phyloP scores from a whole-genome alignment of 2,113 vertebrate genomes.

The Xyliphius kryptos region DNA sequence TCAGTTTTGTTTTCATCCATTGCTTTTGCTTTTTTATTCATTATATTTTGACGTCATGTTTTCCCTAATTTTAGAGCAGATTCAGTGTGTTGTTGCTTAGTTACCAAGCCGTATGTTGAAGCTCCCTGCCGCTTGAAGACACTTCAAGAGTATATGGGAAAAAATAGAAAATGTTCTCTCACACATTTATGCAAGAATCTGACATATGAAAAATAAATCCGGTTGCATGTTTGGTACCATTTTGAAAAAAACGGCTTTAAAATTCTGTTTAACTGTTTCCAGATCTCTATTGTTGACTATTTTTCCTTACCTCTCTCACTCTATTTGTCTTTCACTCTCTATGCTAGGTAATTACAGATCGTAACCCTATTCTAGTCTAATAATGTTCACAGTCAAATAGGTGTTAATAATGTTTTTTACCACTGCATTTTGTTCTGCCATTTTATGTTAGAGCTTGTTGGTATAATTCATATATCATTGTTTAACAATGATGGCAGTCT shows the following conservation, averaged over 20 bases:
- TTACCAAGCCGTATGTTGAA: conserved; percentile 43
- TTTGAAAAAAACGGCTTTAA: background rate
- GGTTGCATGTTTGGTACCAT: conserved; percentile 8
- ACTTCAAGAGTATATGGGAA: conserved; percentile 33
- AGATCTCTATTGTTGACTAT: background rate
- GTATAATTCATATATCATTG: too few species aligned
- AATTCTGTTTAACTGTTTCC: background rate
- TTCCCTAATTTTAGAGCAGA: conserved; percentile 50
- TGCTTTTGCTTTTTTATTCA: conserved; percentile 27
- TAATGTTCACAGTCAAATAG: conserved; percentile 34
- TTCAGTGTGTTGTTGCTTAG: conserved; percentile 45
- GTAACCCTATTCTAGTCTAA: conserved; percentile 27
- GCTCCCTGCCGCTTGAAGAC: conserved; percentile 42
- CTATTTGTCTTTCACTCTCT: background rate
- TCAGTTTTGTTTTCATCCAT: conserved; percentile 5
- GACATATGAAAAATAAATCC: conserved; percentile 8
- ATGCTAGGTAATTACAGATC: conserved; percentile 39
- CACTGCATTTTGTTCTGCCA: too few species aligned
- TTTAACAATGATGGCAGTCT: too few species aligned
- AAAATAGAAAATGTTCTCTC: conserved; percentile 29
- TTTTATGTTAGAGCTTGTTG: too few species aligned
- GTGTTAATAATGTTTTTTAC: too few species aligned
- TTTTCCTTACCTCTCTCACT: background rate
- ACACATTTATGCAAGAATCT: background rate
- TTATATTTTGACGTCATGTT: conserved; percentile 38